Evolutionary conservation across 2,888 invertebrate genomes (phyloP).

Genomic region (Lithosia quadra): DNA sequence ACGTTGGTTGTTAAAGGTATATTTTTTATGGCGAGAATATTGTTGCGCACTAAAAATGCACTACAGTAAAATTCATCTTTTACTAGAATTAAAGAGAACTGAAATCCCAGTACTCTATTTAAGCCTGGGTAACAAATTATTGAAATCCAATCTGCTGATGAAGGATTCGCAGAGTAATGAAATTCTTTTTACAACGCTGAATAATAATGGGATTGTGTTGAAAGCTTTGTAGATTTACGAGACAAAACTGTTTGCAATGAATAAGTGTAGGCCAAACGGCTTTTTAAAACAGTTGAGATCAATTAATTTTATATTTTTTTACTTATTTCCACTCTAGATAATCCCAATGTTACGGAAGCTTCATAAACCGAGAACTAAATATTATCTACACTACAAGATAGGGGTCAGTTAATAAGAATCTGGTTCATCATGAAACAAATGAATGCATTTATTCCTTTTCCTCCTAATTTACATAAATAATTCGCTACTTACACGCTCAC

Average conservation of each 20-base stretch:
- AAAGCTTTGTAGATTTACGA: slow-evolving; percentile 33
- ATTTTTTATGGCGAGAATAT: no score
- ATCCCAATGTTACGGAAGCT: no score
- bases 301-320: not conserved
- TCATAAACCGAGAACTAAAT: not conserved
- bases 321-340: no score
- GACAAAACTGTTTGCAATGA: slow-evolving; percentile 14
- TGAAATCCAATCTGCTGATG: slow-evolving; percentile 37
- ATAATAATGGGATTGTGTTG: slow-evolving; percentile 21
- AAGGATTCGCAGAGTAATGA: slow-evolving; percentile 25
- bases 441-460: no score
- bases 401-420: no score
- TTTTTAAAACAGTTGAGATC: not conserved
- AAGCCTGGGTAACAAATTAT: slow-evolving; percentile 21
- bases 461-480: no score
- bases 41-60: not conserved
- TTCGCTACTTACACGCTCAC: no score
- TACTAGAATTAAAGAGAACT: not conserved
- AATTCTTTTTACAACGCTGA: slow-evolving; percentile 23
- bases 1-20: no score
- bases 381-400: not conserved
- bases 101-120: slow-evolving; percentile 8
- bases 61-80: not conserved
- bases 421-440: no score
- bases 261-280: not conserved